Evolutionary conservation across 2,888 invertebrate species (phyloP).

Genomic region (Teleiodes luculella): DNA sequence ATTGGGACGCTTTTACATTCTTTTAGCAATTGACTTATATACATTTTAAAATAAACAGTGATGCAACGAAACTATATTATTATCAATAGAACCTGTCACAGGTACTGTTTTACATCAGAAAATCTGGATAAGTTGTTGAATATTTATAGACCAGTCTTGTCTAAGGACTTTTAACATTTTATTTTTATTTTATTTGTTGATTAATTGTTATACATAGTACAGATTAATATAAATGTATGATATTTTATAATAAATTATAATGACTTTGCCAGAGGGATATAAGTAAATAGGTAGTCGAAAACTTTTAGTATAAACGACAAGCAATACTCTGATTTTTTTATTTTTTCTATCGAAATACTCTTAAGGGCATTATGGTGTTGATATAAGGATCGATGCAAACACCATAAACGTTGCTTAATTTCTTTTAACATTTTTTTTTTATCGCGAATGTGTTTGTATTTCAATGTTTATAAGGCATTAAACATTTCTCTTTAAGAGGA

Average conservation of each 20-base stretch:
- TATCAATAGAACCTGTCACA: constrained; percentile 23
- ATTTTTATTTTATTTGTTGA: constrained; percentile 31
- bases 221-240: constrained; percentile 33
- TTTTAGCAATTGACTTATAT: constrained; percentile 17
- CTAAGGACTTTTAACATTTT: constrained; percentile 35
- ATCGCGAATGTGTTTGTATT: constrained; percentile 15
- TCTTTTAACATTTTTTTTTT: not conserved
- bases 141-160: constrained; percentile 40
- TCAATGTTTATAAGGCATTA: not conserved
- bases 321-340: constrained; percentile 76
- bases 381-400: constrained; percentile 41
- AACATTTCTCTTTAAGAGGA: not conserved
- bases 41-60: constrained; percentile 34
- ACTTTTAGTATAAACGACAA: constrained; percentile 75
- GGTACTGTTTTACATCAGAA: constrained; percentile 2
- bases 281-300: constrained; percentile 71
- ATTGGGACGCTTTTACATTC: constrained; percentile 8
- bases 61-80: constrained; percentile 55
- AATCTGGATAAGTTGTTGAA: constrained; percentile 14
- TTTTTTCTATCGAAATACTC: constrained; percentile 72
- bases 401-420: not conserved
- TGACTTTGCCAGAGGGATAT: constrained; percentile 73
- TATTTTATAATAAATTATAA: constrained; percentile 29
- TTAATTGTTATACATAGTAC: constrained; percentile 42
- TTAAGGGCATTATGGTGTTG: constrained; percentile 46